Conservation (phyloP, 1,140 invertebrate genomes). For the Brachionus plicatilis region DNA sequence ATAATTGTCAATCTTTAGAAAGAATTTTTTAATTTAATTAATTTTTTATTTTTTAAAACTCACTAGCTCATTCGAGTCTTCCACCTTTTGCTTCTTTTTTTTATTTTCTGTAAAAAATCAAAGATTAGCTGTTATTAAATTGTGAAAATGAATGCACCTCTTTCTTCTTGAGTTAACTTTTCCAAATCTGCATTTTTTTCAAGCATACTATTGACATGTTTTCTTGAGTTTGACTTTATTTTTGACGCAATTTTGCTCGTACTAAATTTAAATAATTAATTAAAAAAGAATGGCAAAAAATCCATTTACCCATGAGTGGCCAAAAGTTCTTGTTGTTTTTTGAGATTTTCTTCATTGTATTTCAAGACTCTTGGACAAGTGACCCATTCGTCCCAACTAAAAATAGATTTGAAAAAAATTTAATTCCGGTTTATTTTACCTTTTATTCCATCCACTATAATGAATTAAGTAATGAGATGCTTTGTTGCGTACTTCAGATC, state of each 20-base stretch:
- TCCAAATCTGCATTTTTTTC: slow-evolving; percentile 27
- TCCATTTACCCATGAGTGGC: slow-evolving; percentile 32
- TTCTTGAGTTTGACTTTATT: slow-evolving; percentile 32
- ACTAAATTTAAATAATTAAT: not conserved
- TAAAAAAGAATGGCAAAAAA: not conserved
- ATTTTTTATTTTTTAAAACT: not conserved
- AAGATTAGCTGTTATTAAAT: not conserved
- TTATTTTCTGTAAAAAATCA: not conserved
- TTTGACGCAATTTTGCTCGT: slow-evolving; percentile 32
- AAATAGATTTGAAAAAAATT: not conserved
- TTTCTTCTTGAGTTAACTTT: slow-evolving; percentile 3
- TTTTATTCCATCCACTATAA: slow-evolving; percentile 38
- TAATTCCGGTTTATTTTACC: not conserved
- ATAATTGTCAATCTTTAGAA: not conserved
- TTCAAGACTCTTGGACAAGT: slow-evolving; percentile 24
- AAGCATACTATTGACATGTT: not conserved
- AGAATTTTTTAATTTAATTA: not conserved
- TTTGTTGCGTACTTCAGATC: not conserved
- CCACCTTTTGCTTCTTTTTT: slow-evolving; percentile 18
- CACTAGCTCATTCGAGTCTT: not conserved
- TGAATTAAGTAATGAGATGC: slow-evolving; percentile 30
- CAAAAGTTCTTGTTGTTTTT: slow-evolving; percentile 39
- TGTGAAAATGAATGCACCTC: not conserved
- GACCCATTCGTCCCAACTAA: slow-evolving; percentile 37
- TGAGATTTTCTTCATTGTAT: slow-evolving; percentile 36